These are phyloP conservation scores for Meteorus colon DNA, from an alignment of 2,888 invertebrate genomes.

Conservation along the genomic window DNA sequence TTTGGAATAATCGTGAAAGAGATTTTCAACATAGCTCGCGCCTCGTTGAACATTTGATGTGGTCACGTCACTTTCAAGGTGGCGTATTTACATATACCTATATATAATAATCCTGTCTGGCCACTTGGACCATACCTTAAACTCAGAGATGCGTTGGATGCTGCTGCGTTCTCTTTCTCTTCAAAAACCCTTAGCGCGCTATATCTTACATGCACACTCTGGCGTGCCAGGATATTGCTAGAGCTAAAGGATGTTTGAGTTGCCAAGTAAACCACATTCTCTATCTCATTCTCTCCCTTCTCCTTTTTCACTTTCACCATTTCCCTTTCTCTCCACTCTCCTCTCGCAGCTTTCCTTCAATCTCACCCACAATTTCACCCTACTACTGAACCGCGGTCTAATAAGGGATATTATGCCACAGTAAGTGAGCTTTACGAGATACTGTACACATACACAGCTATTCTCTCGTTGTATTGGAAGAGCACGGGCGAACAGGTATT, in stretches of 20 bases:
- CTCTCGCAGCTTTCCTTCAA: not conserved
- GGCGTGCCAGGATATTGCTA: slow-evolving; percentile 64
- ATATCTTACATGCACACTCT: slow-evolving; percentile 60
- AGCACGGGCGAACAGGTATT: not conserved
- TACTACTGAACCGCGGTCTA: slow-evolving; percentile 50
- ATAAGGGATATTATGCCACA: slow-evolving; percentile 55
- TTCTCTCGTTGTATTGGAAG: slow-evolving; percentile 17
- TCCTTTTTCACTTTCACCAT: slow-evolving; percentile 22
- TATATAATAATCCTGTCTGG: slow-evolving; percentile 29
- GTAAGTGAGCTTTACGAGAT: slow-evolving; percentile 48
- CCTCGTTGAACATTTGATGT: slow-evolving; percentile 62
- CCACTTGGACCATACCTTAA: slow-evolving; percentile 20
- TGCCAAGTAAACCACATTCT: slow-evolving; percentile 64
- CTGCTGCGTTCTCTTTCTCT: slow-evolving; percentile 44
- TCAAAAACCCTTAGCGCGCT: slow-evolving; percentile 57
- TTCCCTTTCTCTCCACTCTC: slow-evolving; percentile 19
- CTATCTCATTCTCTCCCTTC: slow-evolving; percentile 4
- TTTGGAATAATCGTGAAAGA: slow-evolving; percentile 36
- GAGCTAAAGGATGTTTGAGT: slow-evolving; percentile 66
- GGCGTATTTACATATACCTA: not conserved
- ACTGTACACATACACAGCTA: slow-evolving; percentile 36
- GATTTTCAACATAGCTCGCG: slow-evolving; percentile 60
- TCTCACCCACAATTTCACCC: slow-evolving; percentile 25
- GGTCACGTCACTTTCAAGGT: slow-evolving; percentile 50
- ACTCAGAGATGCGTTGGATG: slow-evolving; percentile 20